Conservation (phyloP, 2,888 invertebrate genomes). For the Hypomecis atomaria region DNA sequence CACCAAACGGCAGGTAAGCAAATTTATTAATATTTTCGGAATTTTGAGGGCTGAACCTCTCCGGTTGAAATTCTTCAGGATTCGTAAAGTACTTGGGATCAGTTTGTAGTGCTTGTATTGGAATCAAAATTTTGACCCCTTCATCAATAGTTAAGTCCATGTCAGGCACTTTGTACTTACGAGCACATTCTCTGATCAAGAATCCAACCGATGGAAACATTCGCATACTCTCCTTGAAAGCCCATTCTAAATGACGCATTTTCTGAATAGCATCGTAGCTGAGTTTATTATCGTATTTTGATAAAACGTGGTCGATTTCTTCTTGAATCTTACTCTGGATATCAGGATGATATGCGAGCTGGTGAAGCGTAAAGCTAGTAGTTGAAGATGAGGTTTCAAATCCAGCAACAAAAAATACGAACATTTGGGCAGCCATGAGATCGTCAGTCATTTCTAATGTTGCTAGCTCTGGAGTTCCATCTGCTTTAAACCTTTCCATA, state of each 20-base stretch:
- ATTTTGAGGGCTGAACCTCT: constrained; percentile 56
- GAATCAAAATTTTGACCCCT: constrained; percentile 56
- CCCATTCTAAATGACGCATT: constrained; percentile 60
- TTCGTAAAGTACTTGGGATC: constrained; percentile 62
- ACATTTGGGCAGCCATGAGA: constrained; percentile 59
- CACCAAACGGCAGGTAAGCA: constrained; percentile 62
- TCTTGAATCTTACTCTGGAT: constrained; percentile 56
- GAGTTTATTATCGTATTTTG: constrained; percentile 52
- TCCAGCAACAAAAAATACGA: constrained; percentile 63
- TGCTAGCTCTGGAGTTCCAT: constrained; percentile 52
- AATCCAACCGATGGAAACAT: constrained; percentile 66
- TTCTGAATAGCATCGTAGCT: constrained; percentile 62
- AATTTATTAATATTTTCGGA: constrained; percentile 48
- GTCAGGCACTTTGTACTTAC: constrained; percentile 58
- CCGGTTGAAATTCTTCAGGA: constrained; percentile 61
- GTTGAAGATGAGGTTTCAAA: constrained; percentile 66
- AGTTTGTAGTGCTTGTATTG: constrained; percentile 61
- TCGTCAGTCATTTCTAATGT: constrained; percentile 55
- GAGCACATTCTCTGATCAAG: constrained; percentile 53
- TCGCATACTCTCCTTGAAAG: constrained; percentile 63
- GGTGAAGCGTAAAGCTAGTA: constrained; percentile 62
- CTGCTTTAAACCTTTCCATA: constrained; percentile 52
- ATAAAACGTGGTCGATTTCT: constrained; percentile 38
- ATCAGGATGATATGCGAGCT: constrained; percentile 59
- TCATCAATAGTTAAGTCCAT: constrained; percentile 55